These are phyloP conservation scores for Perdita meconis DNA, from an alignment of 2,888 invertebrate genomes.

Conservation along the genomic window DNA sequence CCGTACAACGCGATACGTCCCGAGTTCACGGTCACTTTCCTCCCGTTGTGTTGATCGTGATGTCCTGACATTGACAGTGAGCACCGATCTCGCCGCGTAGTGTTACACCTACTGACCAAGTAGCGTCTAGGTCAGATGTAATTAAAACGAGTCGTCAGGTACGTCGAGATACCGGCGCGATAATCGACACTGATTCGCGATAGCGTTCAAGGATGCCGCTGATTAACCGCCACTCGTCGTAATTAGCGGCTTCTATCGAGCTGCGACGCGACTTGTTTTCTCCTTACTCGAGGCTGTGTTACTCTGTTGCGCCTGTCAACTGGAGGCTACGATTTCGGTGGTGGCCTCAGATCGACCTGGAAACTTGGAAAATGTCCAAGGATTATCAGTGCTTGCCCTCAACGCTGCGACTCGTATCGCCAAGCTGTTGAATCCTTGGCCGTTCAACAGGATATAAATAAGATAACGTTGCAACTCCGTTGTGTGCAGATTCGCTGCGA, in stretches of 20 bases:
- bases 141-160: conserved; percentile 32
- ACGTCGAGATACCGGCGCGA: not conserved
- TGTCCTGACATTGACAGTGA: conserved; percentile 46
- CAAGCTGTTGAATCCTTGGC: conserved; percentile 3
- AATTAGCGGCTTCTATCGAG: conserved; percentile 20
- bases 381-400: not conserved
- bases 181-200: conserved; percentile 24
- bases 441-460: conserved; percentile 16
- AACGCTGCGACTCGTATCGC: not conserved
- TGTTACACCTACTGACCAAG: conserved; percentile 39
- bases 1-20: too few relatives aligned
- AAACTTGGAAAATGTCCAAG: not conserved
- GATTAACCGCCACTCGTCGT: not conserved
- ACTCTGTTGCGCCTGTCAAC: not conserved
- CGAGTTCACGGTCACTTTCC: not conserved
- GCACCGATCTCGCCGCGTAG: conserved; percentile 26
- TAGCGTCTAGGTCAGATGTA: conserved; percentile 26
- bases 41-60: not conserved
- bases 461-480: not conserved
- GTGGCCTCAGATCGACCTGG: too few relatives aligned
- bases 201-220: conserved; percentile 18
- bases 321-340: not conserved
- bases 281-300: not conserved
- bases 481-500: too few relatives aligned
- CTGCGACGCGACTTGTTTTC: not conserved